These are phyloP conservation scores for Gallirallus australis DNA, from an alignment of 2,797 vertebrate genomes.

Conservation along the genomic window DNA sequence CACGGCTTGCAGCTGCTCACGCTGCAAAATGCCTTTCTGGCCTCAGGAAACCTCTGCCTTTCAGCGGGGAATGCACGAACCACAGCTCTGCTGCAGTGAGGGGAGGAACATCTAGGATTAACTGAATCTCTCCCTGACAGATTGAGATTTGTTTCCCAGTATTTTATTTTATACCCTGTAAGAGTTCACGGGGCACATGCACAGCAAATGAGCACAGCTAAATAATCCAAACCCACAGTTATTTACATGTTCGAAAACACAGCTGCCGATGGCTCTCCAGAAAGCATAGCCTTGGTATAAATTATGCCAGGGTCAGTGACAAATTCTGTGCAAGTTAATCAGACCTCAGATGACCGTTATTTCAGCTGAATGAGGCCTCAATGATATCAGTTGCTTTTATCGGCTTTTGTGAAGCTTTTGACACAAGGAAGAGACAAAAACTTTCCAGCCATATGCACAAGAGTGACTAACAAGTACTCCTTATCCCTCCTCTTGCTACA, in stretches of 20 bases:
- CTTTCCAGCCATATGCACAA: not conserved
- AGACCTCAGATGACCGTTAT: not conserved
- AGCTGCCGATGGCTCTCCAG: not conserved
- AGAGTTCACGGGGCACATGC: not conserved
- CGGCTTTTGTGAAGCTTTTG: not conserved
- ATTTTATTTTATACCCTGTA: not conserved
- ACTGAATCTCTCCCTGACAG: not conserved
- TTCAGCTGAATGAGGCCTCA: not conserved
- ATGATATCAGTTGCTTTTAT: not conserved
- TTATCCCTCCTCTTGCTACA: not conserved
- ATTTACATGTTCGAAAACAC: not conserved
- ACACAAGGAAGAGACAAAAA: not conserved
- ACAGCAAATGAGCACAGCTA: not conserved
- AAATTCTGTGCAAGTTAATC: not conserved
- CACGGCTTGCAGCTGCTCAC: not conserved
- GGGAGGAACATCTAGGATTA: not conserved
- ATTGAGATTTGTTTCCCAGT: not conserved
- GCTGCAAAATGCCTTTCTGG: not conserved
- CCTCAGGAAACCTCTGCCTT: not conserved
- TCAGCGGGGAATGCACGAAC: not conserved
- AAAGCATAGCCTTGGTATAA: not conserved
- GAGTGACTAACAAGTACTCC: not conserved
- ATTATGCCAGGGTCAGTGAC: not conserved
- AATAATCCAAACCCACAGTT: not conserved
- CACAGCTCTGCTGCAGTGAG: not conserved